Base-by-base conservation (phyloP, 2,797 vertebrate species). In the Adelosebastes latens region DNA sequence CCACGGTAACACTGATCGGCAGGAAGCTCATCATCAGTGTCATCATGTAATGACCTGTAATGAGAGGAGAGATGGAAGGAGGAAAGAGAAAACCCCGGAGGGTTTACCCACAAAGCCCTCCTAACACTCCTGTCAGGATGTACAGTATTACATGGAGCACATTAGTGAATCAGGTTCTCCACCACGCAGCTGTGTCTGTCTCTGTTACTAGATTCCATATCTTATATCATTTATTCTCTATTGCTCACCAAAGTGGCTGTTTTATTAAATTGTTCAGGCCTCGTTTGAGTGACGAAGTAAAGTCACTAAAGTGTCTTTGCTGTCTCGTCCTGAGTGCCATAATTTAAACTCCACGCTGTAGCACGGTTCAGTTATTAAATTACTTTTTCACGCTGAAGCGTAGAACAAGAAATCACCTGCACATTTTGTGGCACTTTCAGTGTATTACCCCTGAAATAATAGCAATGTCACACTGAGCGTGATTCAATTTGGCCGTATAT, bases 1-100 rank as follows among this genome's bases (percentile, higher is more conserved):
- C 63, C 1, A 36, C 31, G 62, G 68, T 84, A 68, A 80, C 1
- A 11, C 66, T 72, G 63, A 88, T 80, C 11, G 36, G 22, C 82
- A 80, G 84, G 84, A 79, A 71, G 87, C 42, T 58, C 71, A 25
- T 52, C 39, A 68, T 79, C 78, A 34, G 72, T 77, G 82, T 89
- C 82, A 82, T 80, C 59, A 22, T 74, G 76, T 80, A 63, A 84
- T 82, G 82, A 75, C 71, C 68, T 88, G 87, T 92, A 94, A 94
- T 82, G 66, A 82, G 85, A 93, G 89, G 36, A 90, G 87, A 27
- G 72, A 36, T 55, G 77, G 65, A 49, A 46, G 42, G 62, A 66
- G 25, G 80, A 81, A 89, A 87, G 72, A 66, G 58, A 81, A 80
- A 90, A 75, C 86, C 81, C 1, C 0, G 3, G 69, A 74, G 83